Evolutionary conservation across 1,140 invertebrate genomes (phyloP).

Genomic region (Drosophila biarmipes): DNA sequence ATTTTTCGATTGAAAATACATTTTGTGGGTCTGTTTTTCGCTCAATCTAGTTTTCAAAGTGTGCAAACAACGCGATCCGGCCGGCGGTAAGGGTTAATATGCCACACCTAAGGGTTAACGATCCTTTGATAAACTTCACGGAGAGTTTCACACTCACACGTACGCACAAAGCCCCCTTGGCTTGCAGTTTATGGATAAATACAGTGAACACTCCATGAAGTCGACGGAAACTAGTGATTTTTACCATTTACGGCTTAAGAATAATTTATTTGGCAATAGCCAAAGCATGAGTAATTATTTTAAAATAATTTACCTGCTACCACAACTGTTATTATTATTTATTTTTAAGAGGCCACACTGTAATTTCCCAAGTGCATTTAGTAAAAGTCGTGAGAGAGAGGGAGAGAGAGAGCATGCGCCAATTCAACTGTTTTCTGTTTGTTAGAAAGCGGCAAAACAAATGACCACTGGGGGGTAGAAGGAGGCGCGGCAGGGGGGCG

Average conservation of each 20-base stretch:
- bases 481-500: slow-evolving; percentile 10
- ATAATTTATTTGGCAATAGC: background rate
- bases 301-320: too few relatives aligned
- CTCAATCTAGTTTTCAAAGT: too few relatives aligned
- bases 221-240: too few relatives aligned
- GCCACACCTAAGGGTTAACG: slow-evolving; percentile 41
- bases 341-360: background rate
- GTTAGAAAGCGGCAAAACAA: slow-evolving; percentile 82
- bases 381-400: background rate
- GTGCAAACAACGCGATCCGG: slow-evolving; percentile 4
- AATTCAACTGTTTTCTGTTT: slow-evolving; percentile 78
- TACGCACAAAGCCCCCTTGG: background rate
- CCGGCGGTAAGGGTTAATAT: slow-evolving; percentile 16
- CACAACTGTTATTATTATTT: background rate
- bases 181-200: slow-evolving; percentile 1
- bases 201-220: slow-evolving; percentile 17
- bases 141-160: slow-evolving; percentile 5
- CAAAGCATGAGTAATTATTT: background rate
- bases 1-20: too few relatives aligned
- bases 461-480: slow-evolving; percentile 58
- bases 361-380: slow-evolving; percentile 26
- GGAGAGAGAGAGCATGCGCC: slow-evolving; percentile 56
- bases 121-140: slow-evolving; percentile 12
- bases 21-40: too few relatives aligned
- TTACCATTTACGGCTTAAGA: too few relatives aligned